Percentiles rank a stretch among this genome's conserved stretches.
Conservation (phyloP, 2,888 invertebrate species). For the Protonemura montana region DNA sequence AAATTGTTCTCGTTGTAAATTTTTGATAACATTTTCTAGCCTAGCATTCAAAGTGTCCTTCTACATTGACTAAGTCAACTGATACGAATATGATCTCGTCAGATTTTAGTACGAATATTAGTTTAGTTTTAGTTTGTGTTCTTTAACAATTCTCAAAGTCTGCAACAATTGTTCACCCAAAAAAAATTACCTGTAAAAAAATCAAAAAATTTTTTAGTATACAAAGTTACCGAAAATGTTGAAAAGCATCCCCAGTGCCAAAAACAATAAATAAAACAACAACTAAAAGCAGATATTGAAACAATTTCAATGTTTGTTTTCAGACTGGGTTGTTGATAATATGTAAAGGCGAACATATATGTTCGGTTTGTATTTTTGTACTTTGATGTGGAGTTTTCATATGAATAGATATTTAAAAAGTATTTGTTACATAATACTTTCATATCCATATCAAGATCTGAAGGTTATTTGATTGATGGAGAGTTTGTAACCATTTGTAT, state of each 20-base stretch:
- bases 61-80: not conserved
- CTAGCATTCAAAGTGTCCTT: slow-evolving; percentile 4
- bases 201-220: not conserved
- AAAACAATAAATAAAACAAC: not conserved
- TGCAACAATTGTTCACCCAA: slow-evolving; percentile 1
- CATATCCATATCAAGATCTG: too few species aligned
- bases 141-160: not conserved
- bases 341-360: too few species aligned
- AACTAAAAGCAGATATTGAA: too few species aligned
- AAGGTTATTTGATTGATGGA: too few species aligned
- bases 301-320: too few species aligned
- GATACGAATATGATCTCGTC: not conserved
- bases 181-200: not conserved
- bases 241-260: not conserved
- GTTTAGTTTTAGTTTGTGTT: not conserved
- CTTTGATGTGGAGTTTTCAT: too few species aligned
- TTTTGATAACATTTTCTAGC: not conserved
- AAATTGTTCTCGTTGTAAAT: not conserved
- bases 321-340: too few species aligned
- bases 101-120: not conserved
- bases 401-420: too few species aligned
- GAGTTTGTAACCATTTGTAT: too few species aligned
- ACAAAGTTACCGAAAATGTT: not conserved
- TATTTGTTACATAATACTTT: too few species aligned
- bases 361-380: too few species aligned